Base-by-base conservation (phyloP, 2,888 invertebrate genomes). In the Myopa tessellatipennis region DNA sequence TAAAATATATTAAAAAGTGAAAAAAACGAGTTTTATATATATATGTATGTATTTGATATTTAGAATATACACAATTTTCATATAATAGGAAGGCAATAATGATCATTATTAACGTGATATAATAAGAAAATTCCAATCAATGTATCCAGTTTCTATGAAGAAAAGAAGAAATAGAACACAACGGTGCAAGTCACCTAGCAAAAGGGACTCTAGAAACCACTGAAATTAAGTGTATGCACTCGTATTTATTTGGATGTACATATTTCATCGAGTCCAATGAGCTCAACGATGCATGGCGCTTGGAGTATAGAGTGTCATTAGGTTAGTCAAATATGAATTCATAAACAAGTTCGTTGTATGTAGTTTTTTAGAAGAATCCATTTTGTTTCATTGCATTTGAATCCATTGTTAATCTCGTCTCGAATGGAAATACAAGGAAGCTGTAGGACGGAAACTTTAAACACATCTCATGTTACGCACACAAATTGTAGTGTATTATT, bases 401-500 rank as follows among this genome's bases (percentile, higher is more conserved):
- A 8, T 50, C 12, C 12, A 50, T 50, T 50, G 6, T 12, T 50
- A 14, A 50, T 50, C 50, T 50, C 10, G 50, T 14, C 8, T 50
- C 50, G 14, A 10, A 14, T 50, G 14, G 50, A 8, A 50, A 50
- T 50, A 50, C 50, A 3, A 14, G 10, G 50, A 50, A 50, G 50
- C 14, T 50, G 50, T 50, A 50, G 50, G 63, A 12, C 26, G 63
- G 12, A 63, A 63, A 63, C 63, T 63, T 63, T 34, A 36, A 63
- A 63, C 34, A 26, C 26, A 63, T 63, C 63, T 63, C 63, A 63
- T 26, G 10, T 26, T 63, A 26, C 26, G 34, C 26, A 63, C 14
- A 63, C n/a, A 63, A 63, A 63, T 18, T 26, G 26, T 26, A 36
- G 18, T 36, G 26, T 63, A 63, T 63, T 63, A 63, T 26, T 63